Evolutionary conservation across 2,888 invertebrate genomes (phyloP).

Genomic region (Dorcus hopei): DNA sequence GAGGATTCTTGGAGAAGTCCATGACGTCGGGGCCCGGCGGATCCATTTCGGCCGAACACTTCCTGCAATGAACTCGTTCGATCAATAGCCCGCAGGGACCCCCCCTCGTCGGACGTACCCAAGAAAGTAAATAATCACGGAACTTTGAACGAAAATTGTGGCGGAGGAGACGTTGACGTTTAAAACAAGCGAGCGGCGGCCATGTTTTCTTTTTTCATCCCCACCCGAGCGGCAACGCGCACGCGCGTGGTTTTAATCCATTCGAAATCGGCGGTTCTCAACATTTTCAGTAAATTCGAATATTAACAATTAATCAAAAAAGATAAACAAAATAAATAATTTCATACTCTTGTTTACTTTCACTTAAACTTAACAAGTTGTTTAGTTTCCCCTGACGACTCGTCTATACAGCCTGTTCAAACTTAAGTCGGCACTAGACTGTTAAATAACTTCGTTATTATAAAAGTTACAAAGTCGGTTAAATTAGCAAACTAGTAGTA

Average conservation of each 20-base stretch:
- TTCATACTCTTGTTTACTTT: too few relatives aligned
- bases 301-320: too few relatives aligned
- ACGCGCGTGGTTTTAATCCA: constrained; percentile 4
- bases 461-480: too few relatives aligned
- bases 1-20: constrained; percentile 55
- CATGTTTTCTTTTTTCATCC: constrained; percentile 16
- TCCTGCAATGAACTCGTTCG: constrained; percentile 16
- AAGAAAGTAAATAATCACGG: constrained; percentile 27
- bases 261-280: too few relatives aligned
- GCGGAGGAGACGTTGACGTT: neutral
- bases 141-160: constrained; percentile 1
- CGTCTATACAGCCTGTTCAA: too few relatives aligned
- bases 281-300: too few relatives aligned
- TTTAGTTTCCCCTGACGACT: too few relatives aligned
- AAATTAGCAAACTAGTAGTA: too few relatives aligned
- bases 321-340: too few relatives aligned
- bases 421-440: too few relatives aligned
- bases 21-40: constrained; percentile 42
- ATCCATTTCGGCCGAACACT: constrained; percentile 41
- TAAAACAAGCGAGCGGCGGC: neutral
- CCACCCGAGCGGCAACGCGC: constrained; percentile 21
- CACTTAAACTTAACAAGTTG: too few relatives aligned
- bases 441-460: too few relatives aligned
- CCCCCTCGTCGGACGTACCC: constrained; percentile 12
- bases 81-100: neutral